Conservation (phyloP, 2,888 invertebrate species). For the Drosophila demipolita region DNA sequence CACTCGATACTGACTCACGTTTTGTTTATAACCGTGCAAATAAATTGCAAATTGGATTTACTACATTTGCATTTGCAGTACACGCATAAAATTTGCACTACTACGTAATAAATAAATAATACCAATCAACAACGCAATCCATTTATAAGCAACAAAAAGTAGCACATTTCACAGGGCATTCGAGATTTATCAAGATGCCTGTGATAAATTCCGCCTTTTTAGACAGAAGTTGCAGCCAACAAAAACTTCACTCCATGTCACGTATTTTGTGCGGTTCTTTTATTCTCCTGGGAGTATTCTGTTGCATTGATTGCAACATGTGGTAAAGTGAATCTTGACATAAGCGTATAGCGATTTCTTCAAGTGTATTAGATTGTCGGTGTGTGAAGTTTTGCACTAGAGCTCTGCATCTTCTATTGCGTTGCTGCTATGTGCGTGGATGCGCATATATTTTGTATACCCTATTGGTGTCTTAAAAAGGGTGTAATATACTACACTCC, state of each 20-base stretch:
- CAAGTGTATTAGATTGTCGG: slow-evolving; percentile 13
- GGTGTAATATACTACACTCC: background rate
- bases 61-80: slow-evolving; percentile 5
- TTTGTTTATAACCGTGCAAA: slow-evolving; percentile 69
- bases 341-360: background rate
- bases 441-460: slow-evolving; percentile 20
- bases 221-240: background rate
- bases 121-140: background rate
- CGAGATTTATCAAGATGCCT: slow-evolving; percentile 22
- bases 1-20: slow-evolving; percentile 21
- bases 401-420: slow-evolving; percentile 6
- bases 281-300: background rate
- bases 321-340: background rate
- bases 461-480: background rate
- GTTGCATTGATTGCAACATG: background rate
- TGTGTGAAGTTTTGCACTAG: background rate
- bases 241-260: background rate
- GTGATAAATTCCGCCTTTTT: slow-evolving; percentile 36
- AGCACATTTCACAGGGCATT: slow-evolving; percentile 21
- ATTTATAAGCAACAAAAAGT: slow-evolving; percentile 6
- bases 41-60: slow-evolving; percentile 13
- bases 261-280: background rate
- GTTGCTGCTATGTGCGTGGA: slow-evolving; percentile 40
- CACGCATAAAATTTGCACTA: slow-evolving; percentile 21
- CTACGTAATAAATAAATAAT: slow-evolving; percentile 22